phyloP scores from a whole-genome alignment of 2,888 invertebrate species.

The Chrysolina americana region DNA sequence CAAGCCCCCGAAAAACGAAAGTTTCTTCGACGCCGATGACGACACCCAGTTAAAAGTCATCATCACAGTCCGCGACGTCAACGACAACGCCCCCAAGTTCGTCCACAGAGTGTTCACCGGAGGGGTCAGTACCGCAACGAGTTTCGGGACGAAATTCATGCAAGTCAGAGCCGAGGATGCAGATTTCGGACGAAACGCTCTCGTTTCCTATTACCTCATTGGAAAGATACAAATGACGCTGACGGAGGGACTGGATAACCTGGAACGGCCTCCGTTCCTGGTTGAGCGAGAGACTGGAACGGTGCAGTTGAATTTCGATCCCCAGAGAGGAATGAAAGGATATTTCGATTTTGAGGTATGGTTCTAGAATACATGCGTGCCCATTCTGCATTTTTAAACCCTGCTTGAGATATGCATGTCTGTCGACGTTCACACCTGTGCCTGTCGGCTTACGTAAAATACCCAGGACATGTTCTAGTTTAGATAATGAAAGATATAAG shows the following conservation, averaged over 20 bases:
- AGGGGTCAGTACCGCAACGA: slow-evolving; percentile 93
- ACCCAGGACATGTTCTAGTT: too few species aligned
- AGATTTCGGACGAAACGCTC: slow-evolving; percentile 83
- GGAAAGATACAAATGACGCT: slow-evolving; percentile 87
- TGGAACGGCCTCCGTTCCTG: slow-evolving; percentile 86
- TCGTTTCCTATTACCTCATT: slow-evolving; percentile 82
- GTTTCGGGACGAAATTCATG: slow-evolving; percentile 77
- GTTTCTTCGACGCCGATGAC: slow-evolving; percentile 73
- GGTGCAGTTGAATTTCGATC: slow-evolving; percentile 92
- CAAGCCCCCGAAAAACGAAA: slow-evolving; percentile 73
- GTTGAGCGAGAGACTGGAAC: slow-evolving; percentile 87
- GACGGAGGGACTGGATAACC: slow-evolving; percentile 87
- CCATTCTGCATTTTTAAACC: too few species aligned
- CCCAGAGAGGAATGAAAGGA: slow-evolving; percentile 96
- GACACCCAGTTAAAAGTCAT: slow-evolving; percentile 81
- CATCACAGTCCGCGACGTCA: slow-evolving; percentile 85
- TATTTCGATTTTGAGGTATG: slow-evolving; percentile 90
- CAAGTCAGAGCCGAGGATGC: slow-evolving; percentile 79
- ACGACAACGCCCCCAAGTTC: slow-evolving; percentile 93
- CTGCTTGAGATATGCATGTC: too few species aligned
- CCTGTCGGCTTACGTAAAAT: too few species aligned
- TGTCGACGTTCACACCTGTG: too few species aligned
- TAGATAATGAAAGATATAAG: too few species aligned
- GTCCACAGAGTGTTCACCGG: slow-evolving; percentile 88
- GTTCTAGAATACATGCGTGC: not conserved